These are phyloP conservation scores for Drosophila differens DNA, from an alignment of 2,888 invertebrate genomes.

Conservation along the genomic window DNA sequence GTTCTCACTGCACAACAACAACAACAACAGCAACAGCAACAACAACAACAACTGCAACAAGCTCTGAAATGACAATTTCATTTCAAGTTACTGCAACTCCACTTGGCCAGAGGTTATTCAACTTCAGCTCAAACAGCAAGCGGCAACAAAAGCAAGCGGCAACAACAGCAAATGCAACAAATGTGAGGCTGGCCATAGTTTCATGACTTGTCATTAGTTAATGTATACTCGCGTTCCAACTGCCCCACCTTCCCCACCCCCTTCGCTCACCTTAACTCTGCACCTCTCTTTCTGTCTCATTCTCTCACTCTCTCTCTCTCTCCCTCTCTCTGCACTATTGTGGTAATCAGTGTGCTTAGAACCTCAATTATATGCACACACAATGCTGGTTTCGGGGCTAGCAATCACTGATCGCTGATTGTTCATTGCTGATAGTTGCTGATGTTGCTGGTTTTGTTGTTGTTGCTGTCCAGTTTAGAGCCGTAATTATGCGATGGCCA, in stretches of 20 bases:
- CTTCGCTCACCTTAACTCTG: neutral
- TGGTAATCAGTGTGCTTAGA: slow-evolving; percentile 58
- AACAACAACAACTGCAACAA: slow-evolving; percentile 41
- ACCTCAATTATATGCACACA: slow-evolving; percentile 60
- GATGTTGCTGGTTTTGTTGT: slow-evolving; percentile 6
- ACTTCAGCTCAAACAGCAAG: slow-evolving; percentile 37
- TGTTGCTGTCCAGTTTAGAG: slow-evolving; percentile 25
- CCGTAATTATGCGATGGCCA: slow-evolving; percentile 29
- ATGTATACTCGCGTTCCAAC: slow-evolving; percentile 52
- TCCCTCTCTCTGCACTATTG: neutral
- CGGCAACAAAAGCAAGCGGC: slow-evolving; percentile 16
- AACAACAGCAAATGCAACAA: slow-evolving; percentile 26
- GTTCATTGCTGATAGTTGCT: slow-evolving; percentile 22
- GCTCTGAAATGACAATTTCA: slow-evolving; percentile 81
- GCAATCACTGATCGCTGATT: slow-evolving; percentile 44
- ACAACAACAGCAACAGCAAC: slow-evolving; percentile 14
- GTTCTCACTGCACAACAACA: slow-evolving; percentile 64
- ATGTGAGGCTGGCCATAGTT: slow-evolving; percentile 48
- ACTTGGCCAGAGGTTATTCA: slow-evolving; percentile 67
- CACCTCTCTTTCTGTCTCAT: neutral
- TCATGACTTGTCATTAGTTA: slow-evolving; percentile 80
- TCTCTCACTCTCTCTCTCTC: neutral
- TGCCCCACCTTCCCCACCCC: neutral
- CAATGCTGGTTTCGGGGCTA: slow-evolving; percentile 31
- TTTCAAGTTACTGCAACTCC: slow-evolving; percentile 54